Percentiles rank a stretch among this genome's conserved stretches.
These are phyloP conservation scores for Pampusana beccarii DNA, from an alignment of 2,113 vertebrate genomes.

Conservation along the genomic window DNA sequence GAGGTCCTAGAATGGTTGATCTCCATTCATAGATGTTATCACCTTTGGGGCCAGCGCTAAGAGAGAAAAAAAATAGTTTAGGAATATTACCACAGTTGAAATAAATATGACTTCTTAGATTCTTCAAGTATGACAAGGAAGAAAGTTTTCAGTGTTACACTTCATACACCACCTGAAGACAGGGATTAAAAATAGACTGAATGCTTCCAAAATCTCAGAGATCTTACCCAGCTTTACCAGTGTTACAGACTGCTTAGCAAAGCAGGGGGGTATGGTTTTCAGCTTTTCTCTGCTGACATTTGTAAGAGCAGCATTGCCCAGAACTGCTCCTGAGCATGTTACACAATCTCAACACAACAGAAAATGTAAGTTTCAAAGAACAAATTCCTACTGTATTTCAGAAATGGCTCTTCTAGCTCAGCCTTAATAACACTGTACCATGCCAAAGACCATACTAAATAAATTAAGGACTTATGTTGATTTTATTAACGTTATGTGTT, in stretches of 20 bases:
- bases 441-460: not conserved
- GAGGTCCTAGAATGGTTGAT: constrained; percentile 94
- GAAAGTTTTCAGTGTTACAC: not conserved
- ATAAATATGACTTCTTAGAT: not conserved
- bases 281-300: not conserved
- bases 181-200: not conserved
- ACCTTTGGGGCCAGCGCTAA: constrained; percentile 93
- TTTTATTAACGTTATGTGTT: not conserved
- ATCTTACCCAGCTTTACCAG: not conserved
- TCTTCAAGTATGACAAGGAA: not conserved
- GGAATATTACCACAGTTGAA: not conserved
- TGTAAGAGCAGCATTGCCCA: not conserved
- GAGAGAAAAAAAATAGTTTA: not conserved
- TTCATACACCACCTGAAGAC: not conserved
- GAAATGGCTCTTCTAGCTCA: not conserved
- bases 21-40: constrained; percentile 98
- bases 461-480: not conserved
- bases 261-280: not conserved
- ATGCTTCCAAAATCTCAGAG: not conserved
- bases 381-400: not conserved
- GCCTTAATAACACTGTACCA: not conserved
- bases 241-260: not conserved
- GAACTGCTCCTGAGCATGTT: not conserved
- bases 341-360: not conserved
- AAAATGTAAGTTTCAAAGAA: not conserved